A percentile compares a stretch with the other conserved stretches of the same genome.
These are phyloP conservation scores for Pseudocheirus occidentalis DNA, from an alignment of 2,797 vertebrate species.

Conservation along the genomic window DNA sequence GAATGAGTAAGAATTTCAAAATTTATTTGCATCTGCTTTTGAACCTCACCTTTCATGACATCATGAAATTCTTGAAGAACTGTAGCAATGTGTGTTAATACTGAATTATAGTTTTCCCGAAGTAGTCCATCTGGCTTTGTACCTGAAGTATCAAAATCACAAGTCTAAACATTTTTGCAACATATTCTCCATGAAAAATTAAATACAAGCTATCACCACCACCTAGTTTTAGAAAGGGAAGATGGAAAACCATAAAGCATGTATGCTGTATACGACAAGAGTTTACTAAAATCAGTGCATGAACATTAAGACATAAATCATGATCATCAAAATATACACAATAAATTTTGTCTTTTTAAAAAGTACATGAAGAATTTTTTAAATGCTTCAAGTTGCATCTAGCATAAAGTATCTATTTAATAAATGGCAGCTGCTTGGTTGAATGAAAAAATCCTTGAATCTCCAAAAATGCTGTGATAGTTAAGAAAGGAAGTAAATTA, in stretches of 20 bases:
- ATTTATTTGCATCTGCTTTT: slow-evolving; percentile 9
- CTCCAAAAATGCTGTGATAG: slow-evolving; percentile 7
- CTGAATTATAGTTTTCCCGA: slow-evolving; percentile 90
- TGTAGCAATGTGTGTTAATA: slow-evolving; percentile 93
- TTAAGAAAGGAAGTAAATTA: slow-evolving; percentile 43
- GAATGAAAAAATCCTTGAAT: neutral
- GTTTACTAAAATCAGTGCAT: slow-evolving; percentile 4
- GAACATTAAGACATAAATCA: neutral
- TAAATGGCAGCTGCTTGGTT: neutral
- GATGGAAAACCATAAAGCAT: neutral
- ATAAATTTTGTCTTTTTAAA: neutral
- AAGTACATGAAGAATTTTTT: neutral
- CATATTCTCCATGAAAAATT: neutral
- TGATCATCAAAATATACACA: neutral
- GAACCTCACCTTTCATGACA: slow-evolving; percentile 89
- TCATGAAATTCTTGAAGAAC: slow-evolving; percentile 93
- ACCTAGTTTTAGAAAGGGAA: neutral
- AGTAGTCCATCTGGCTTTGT: slow-evolving; percentile 90
- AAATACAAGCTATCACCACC: neutral
- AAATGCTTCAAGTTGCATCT: neutral
- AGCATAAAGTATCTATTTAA: neutral
- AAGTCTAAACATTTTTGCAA: slow-evolving; percentile 31
- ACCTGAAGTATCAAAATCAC: slow-evolving; percentile 85
- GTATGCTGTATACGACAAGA: slow-evolving; percentile 12
- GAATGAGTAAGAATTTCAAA: slow-evolving; percentile 22